Base-by-base conservation (phyloP, 2,888 invertebrate species). In the Odontocerum albicorne region DNA sequence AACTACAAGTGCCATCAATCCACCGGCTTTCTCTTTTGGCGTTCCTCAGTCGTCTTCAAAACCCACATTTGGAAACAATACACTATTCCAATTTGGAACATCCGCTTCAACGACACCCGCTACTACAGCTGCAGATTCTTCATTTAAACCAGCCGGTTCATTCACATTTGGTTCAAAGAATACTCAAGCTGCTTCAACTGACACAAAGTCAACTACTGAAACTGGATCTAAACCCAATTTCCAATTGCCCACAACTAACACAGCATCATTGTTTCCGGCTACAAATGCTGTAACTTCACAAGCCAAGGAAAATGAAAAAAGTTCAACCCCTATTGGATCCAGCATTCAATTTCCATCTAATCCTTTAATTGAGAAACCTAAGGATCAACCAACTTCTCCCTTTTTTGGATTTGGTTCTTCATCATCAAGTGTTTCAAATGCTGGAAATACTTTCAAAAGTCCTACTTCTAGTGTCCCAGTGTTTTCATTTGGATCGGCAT, bases 61-160 rank as follows among this genome's bases (percentile, higher is more conserved):
- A 13, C 63, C 59, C 51, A 31, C 46, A 44, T 32, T 32, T 2
- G 52, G 16, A 49, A 36, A 38, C 16, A 54, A 32, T 16, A 53
- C 58, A 13, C 36, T 57, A 10, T 71, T 71, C 58, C 68, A 67
- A 56, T 73, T 73, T 62, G 69, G 69, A 45, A 52, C 64, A 38
- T 46, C 66, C 10, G 43, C 63, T 21, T 38, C 60, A 6, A 39
- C 50, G 32, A 38, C 52, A 33, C 31, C 55, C 6, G 13, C 57
- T 3, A 35, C 57, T 4, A 22, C 57, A 17, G 46, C 57, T 22
- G 39, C 39, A 17, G 40, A 42, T 39, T 42, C 47, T 4, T 12
- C 3, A 4, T 35, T 42, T 13, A 40, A 46, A 22, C 4, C 17
- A 7, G 27, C 49, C 1, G 39, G 20, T 16, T n/a, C 49, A 16